Evolutionary conservation across 2,113 vertebrate genomes (phyloP), one percentile per base, ranked within the genome.

Genomic region (Scophthalmus maximus): DNA sequence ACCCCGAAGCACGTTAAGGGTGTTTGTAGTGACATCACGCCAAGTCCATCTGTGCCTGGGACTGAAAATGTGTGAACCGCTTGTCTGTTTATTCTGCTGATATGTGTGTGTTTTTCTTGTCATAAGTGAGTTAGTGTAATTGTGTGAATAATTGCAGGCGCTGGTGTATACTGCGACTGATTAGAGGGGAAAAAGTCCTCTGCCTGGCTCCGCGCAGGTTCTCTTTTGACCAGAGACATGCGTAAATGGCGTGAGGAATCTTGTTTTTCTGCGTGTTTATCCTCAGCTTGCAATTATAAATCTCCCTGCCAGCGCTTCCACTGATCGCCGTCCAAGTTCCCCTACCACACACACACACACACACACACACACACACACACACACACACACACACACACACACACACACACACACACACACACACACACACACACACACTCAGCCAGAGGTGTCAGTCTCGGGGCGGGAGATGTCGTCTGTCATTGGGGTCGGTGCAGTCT

Each of bases 121-220:
- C 89, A 90, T 76, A 88, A 88, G 90, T 84, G 86, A 91, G 85
- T 86, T 88, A 78, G 88, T 88, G 88, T 92, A 92, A 92, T 91
- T 88, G 84, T 93, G 88, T 89, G 88, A 91, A 87, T 90, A 87
- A 92, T 92, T 84, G 89, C 87, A 84, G 88, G 70, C 84, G 2
- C 86, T 86, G 75, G 79, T 83, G 67, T 89, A 74, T 67, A 79
- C 74, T 36, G 22, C 44, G 73, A 26, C 81, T 92, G 91, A 91
- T 92, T 92, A 91, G 85, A 91, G 82, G 85, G 68, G 47, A n/a
- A n/a, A 88, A 83, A 88, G 81, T 84, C 81, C 76, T 86, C 72
- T 64, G 67, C 68, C 20, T 61, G 76, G 71, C 73, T 60, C 78
- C 12, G 58, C 44, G 26, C 74, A 60, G 73, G 36, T 78, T 74